Base-by-base conservation (phyloP, 2,797 vertebrate genomes). In the Molothrus aeneus region DNA sequence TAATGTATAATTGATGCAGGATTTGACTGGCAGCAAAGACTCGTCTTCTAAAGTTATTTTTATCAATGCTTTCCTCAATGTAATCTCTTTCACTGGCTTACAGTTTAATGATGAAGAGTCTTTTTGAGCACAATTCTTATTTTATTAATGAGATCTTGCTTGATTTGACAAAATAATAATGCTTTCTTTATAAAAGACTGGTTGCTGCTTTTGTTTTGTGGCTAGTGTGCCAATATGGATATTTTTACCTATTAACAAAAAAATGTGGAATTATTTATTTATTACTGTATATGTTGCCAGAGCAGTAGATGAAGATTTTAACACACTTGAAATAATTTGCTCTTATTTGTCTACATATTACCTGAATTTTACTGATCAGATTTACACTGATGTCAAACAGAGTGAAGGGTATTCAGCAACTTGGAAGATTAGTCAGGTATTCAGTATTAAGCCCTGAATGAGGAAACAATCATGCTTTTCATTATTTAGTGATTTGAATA, bases 1-100 rank as follows among this genome's bases (percentile, higher is more conserved):
- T 88, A 81, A 93, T 90, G 64, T 54, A 92, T 92, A 94, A 93
- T 92, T 83, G 70, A 95, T 70, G 66, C 45, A 64, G 69, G 47
- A 48, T 68, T 90, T 93, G 78, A 88, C 51, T 92, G 64, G 43
- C 80, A 85, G 92, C 38, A 80, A 75, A 81, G 32, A 34, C 21
- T 83, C 45, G 72, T 88, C 32, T 75, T 71, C 54, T 75, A 45
- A 66, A 82, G 47, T 83, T 87, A 93, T 82, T 87, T 93, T 85
- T 88, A 25, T 88, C 86, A 80, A 50, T 47, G 54, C 13, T 66
- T 66, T 86, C 43, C 53, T 85, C 69, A 43, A n/a, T 63, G n/a
- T 65, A 69, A 50, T 85, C 36, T 90, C 73, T 93, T 73, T 83
- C 69, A 74, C 36, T 84, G 50, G 15, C 25, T 80, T 74, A 70